phyloP scores from a whole-genome alignment of 2,113 vertebrate genomes.

The Eublepharis macularius region DNA sequence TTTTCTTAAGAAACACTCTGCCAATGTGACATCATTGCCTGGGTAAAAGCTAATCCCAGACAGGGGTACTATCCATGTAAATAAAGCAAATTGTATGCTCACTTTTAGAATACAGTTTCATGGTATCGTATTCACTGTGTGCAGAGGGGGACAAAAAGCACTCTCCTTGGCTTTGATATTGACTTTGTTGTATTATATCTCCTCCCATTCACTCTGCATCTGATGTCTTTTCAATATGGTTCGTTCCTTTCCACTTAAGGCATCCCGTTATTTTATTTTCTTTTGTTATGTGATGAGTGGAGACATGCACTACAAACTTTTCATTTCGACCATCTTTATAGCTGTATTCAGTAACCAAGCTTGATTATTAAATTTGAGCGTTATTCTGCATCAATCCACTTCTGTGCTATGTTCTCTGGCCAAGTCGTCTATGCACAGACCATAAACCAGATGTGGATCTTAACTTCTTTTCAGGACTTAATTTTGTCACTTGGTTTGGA shows the following conservation, averaged over 20 bases:
- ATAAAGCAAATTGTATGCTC: conserved; percentile 32
- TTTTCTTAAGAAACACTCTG: neutral
- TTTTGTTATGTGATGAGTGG: conserved; percentile 51
- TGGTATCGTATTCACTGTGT: neutral
- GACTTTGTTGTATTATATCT: conserved; percentile 28
- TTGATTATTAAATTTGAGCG: conserved; percentile 69
- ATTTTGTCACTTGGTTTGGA: conserved; percentile 71
- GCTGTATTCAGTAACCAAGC: conserved; percentile 61
- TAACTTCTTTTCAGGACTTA: conserved; percentile 60
- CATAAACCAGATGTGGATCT: conserved; percentile 71
- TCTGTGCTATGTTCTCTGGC: conserved; percentile 68
- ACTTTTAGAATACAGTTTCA: conserved; percentile 1
- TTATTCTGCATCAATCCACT: conserved; percentile 60
- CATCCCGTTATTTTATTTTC: conserved; percentile 47
- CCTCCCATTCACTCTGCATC: conserved; percentile 43
- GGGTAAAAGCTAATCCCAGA: neutral
- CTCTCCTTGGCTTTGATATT: neutral
- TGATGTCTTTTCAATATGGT: conserved; percentile 34
- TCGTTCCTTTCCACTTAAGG: conserved; percentile 33
- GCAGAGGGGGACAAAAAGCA: neutral
- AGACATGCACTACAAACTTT: conserved; percentile 57
- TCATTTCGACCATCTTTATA: conserved; percentile 63
- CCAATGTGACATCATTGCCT: neutral
- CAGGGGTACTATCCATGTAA: neutral
- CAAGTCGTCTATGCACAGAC: conserved; percentile 59